Conservation (phyloP, 2,888 invertebrate genomes). For the Agrotis segetum region DNA sequence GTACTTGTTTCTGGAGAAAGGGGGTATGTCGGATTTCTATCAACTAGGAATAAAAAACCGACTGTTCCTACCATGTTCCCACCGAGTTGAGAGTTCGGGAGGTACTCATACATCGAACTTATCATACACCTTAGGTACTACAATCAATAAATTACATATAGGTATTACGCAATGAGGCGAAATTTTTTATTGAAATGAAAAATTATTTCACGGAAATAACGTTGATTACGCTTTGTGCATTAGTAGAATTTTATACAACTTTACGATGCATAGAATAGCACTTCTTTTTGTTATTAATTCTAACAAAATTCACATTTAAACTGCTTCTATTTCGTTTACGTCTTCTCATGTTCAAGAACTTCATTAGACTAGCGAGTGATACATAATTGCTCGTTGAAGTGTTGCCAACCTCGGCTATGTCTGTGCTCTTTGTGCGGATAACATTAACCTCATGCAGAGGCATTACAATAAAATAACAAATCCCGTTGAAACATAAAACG, state of each 20-base stretch:
- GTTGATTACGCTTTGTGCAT: neutral
- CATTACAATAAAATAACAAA: constrained; percentile 52
- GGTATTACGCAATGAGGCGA: neutral
- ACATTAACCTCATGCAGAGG: constrained; percentile 24
- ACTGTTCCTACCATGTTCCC: too few relatives aligned
- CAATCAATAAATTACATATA: too few relatives aligned
- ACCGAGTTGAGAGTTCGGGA: too few relatives aligned
- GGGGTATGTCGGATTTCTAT: too few relatives aligned
- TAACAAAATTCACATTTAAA: neutral
- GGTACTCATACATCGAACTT: too few relatives aligned
- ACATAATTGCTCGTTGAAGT: constrained; percentile 19
- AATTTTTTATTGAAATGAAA: neutral
- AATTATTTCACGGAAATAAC: neutral
- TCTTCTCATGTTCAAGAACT: constrained; percentile 5
- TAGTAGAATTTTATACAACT: neutral
- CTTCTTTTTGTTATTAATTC: neutral
- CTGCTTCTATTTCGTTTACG: neutral
- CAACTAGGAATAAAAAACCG: too few relatives aligned
- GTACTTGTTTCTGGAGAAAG: too few relatives aligned
- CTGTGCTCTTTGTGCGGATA: constrained; percentile 2
- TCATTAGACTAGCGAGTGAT: constrained; percentile 10
- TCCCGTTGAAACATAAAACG: constrained; percentile 42
- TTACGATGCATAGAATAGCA: too few relatives aligned
- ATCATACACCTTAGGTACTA: too few relatives aligned
- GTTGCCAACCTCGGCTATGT: constrained; percentile 19